These are phyloP conservation scores for Lerema accius DNA, from an alignment of 1,140 invertebrate genomes.

Conservation along the genomic window DNA sequence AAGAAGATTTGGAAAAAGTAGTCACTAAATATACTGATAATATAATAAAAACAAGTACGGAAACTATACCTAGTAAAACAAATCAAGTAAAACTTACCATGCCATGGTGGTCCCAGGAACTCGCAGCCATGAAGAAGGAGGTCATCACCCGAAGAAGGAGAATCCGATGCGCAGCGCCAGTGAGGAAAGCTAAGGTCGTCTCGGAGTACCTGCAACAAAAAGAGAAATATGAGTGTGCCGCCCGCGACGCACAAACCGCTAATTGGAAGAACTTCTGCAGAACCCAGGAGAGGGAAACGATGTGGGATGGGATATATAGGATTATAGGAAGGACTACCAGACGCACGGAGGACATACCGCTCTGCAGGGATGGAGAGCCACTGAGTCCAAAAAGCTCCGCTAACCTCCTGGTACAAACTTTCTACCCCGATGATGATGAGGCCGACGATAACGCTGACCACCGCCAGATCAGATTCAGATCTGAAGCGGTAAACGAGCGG, in stretches of 20 bases:
- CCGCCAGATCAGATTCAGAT: neutral
- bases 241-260: neutral
- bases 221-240: constrained; percentile 7
- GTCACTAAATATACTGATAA: constrained; percentile 1
- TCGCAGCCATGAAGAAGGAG: constrained; percentile 9
- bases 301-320: constrained; percentile 7
- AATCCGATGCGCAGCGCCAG: constrained; percentile 11
- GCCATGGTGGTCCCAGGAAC: constrained; percentile 38
- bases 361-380: neutral
- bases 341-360: constrained; percentile 21
- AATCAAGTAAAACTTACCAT: neutral
- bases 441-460: constrained; percentile 3
- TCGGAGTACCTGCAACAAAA: constrained; percentile 29
- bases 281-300: constrained; percentile 20
- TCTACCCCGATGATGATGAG: constrained; percentile 31
- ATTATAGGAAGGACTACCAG: constrained; percentile 8
- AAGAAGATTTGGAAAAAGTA: constrained; percentile 7
- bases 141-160: neutral
- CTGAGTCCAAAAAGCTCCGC: constrained; percentile 20
- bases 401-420: constrained; percentile 24
- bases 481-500: neutral
- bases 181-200: constrained; percentile 17
- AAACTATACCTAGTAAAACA: constrained; percentile 22
- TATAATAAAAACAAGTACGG: constrained; percentile 12
- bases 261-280: constrained; percentile 33